phyloP scores from a whole-genome alignment of 2,113 vertebrate genomes.

The Notothenia coriiceps region DNA sequence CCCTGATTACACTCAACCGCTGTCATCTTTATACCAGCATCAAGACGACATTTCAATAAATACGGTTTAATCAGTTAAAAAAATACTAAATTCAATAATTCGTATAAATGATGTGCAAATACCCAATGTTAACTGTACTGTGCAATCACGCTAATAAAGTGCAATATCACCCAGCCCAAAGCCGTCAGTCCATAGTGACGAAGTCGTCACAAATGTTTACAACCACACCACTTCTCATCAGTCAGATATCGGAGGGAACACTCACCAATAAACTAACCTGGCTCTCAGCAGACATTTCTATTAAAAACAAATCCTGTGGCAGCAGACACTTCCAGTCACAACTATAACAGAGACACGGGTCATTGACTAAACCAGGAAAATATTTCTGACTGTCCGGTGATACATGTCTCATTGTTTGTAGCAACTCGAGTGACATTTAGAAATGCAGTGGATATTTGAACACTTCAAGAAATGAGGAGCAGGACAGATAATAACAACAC shows the following conservation, averaged over 20 bases:
- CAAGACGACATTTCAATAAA: too few relatives aligned
- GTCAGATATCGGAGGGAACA: background rate
- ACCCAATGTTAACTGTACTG: too few relatives aligned
- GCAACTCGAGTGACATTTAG: slow-evolving; percentile 8
- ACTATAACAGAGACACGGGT: slow-evolving; percentile 27
- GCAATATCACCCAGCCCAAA: too few relatives aligned
- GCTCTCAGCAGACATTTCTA: slow-evolving; percentile 31
- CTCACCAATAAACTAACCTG: slow-evolving; percentile 7
- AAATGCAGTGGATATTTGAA: background rate
- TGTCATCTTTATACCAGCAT: too few relatives aligned
- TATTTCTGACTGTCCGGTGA: slow-evolving; percentile 16
- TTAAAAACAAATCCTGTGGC: slow-evolving; percentile 20
- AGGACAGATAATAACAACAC: too few relatives aligned
- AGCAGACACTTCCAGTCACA: slow-evolving; percentile 25
- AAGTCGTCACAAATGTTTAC: background rate
- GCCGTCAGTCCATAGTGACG: too few relatives aligned
- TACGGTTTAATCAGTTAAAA: too few relatives aligned
- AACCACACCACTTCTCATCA: background rate
- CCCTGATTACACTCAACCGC: too few relatives aligned
- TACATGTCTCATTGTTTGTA: slow-evolving; percentile 38
- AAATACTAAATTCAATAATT: too few relatives aligned
- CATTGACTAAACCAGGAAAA: slow-evolving; percentile 31
- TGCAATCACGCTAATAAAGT: too few relatives aligned
- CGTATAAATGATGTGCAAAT: too few relatives aligned
- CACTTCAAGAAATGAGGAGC: background rate